Conservation (phyloP, 2,888 invertebrate species). For the Mythimna ferrago region DNA sequence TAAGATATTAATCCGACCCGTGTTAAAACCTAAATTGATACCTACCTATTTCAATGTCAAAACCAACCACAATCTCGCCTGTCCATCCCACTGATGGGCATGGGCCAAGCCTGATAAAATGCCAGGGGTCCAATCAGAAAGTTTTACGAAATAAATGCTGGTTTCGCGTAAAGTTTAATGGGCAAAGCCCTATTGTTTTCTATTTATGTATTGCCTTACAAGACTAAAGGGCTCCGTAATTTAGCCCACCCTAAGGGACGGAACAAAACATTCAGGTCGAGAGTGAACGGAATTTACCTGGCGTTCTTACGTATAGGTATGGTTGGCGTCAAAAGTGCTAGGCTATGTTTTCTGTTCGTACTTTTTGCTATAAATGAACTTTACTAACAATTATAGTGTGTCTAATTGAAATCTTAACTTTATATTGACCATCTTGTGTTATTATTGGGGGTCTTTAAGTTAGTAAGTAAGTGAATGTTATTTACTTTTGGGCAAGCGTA, state of each 20-base stretch:
- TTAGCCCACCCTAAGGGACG: slow-evolving; percentile 73
- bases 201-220: slow-evolving; percentile 77
- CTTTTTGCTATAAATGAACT: no score
- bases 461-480: no score
- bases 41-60: slow-evolving; percentile 67
- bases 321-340: slow-evolving; percentile 45
- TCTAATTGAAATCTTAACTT: no score
- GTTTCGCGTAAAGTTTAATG: slow-evolving; percentile 76
- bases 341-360: neutral
- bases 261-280: slow-evolving; percentile 67
- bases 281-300: slow-evolving; percentile 71
- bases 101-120: slow-evolving; percentile 60
- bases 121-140: slow-evolving; percentile 71
- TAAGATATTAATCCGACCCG: slow-evolving; percentile 48
- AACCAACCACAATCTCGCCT: slow-evolving; percentile 51
- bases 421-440: no score
- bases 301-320: slow-evolving; percentile 60
- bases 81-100: slow-evolving; percentile 55
- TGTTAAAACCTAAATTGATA: slow-evolving; percentile 57
- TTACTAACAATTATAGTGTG: no score
- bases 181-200: slow-evolving; percentile 79
- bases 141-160: slow-evolving; percentile 73
- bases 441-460: no score
- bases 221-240: slow-evolving; percentile 77
- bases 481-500: no score